Conservation (phyloP, 37 sponge, comb jelly and placozoan genomes). For the Tethya wilhelma region DNA sequence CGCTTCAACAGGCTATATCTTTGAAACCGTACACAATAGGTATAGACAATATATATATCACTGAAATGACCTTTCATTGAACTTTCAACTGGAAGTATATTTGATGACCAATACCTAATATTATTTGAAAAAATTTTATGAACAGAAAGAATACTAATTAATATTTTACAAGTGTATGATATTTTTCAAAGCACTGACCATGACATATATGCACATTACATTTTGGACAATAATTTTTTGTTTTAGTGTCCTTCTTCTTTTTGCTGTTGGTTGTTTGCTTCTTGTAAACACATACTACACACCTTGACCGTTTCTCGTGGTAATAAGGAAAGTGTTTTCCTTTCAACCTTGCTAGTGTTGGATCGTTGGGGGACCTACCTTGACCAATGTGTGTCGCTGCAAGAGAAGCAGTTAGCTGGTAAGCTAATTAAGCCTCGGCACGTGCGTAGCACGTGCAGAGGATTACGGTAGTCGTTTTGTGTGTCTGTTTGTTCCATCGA, state of each 20-base stretch:
- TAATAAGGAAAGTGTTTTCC: conserved; percentile 17
- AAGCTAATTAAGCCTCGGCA: no score
- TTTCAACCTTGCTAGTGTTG: background rate
- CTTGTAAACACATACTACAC: conserved; percentile 20
- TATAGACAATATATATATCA: background rate
- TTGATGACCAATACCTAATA: background rate
- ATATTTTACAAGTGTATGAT: background rate
- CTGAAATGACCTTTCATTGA: background rate
- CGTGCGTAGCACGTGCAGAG: no score
- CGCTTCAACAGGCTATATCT: conserved; percentile 1
- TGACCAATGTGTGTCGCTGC: background rate
- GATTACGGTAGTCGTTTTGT: no score
- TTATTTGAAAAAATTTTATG: background rate
- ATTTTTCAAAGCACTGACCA: conserved; percentile 14
- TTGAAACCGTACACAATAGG: background rate
- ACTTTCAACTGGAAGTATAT: background rate
- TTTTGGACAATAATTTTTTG: background rate
- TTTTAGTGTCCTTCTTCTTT: conserved; percentile 7
- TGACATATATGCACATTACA: conserved; percentile 19
- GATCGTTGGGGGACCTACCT: background rate
- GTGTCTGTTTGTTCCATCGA: no score
- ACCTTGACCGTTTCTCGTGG: conserved; percentile 1
- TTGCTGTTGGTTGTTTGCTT: background rate
- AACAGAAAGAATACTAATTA: background rate
- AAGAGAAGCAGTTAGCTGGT: background rate